Conservation (phyloP, 2,888 invertebrate species). For the Embidobia sp. region DNA sequence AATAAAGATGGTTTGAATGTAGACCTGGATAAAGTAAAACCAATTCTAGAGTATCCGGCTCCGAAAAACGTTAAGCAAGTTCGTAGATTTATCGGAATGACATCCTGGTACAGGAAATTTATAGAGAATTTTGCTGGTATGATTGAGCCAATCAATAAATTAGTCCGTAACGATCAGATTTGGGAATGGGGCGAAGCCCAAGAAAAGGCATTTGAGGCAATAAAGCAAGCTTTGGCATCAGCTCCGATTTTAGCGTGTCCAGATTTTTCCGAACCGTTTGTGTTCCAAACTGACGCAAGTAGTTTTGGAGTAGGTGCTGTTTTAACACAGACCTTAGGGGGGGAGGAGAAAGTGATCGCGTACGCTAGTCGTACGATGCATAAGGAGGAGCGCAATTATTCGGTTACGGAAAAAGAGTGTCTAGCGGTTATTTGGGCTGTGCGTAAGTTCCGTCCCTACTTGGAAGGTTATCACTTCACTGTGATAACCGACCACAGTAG, state of each 20-base stretch:
- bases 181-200: conserved; percentile 17
- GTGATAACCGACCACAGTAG: conserved; percentile 35
- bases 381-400: conserved; percentile 62
- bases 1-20: conserved; percentile 14
- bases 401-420: conserved; percentile 53
- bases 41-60: conserved; percentile 25
- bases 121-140: conserved; percentile 6
- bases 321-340: conserved; percentile 63
- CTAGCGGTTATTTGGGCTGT: conserved; percentile 37
- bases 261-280: conserved; percentile 36
- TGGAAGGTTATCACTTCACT: conserved; percentile 62
- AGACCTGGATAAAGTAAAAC: conserved; percentile 17
- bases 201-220: conserved; percentile 4
- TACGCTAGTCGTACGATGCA: conserved; percentile 64
- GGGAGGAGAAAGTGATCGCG: conserved; percentile 64
- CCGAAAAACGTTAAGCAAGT: conserved; percentile 29
- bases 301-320: conserved; percentile 58
- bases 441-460: conserved; percentile 47
- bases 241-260: conserved; percentile 63
- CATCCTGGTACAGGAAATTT: conserved; percentile 27
- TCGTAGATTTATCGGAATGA: conserved; percentile 32
- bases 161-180: background rate
- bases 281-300: conserved; percentile 62
- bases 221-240: conserved; percentile 13
- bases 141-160: conserved; percentile 21